Conservation (phyloP, 2,113 vertebrate genomes). For the Rana temporaria region DNA sequence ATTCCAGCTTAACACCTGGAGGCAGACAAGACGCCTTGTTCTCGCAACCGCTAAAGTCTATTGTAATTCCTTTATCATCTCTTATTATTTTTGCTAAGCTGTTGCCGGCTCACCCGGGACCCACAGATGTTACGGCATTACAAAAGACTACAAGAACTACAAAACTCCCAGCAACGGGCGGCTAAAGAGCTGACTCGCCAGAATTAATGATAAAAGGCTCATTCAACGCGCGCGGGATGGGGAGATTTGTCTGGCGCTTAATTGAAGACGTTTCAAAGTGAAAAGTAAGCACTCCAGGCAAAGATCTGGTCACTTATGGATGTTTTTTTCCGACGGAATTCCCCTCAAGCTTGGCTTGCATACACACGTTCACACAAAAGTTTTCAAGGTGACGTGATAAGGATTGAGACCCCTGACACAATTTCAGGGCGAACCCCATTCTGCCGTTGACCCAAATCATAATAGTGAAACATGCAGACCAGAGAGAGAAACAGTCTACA, state of each 20-base stretch:
- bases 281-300: background rate
- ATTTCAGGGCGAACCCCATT: no score
- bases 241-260: conserved; percentile 25
- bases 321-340: no score
- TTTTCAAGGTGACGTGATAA: no score
- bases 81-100: conserved; percentile 64
- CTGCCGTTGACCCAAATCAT: no score
- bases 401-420: no score
- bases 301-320: no score
- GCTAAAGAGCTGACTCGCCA: conserved; percentile 68
- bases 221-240: background rate
- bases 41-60: conserved; percentile 70
- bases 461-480: no score
- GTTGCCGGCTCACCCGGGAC: conserved; percentile 72
- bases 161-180: conserved; percentile 69
- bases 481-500: no score
- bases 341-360: no score
- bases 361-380: no score
- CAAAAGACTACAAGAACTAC: conserved; percentile 73
- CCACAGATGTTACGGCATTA: conserved; percentile 72
- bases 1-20: conserved; percentile 74
- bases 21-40: conserved; percentile 70
- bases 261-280: background rate
- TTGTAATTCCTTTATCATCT: conserved; percentile 76
- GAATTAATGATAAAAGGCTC: conserved; percentile 70